Conservation (phyloP, 2,888 invertebrate species). For the Rhagium mordax region DNA sequence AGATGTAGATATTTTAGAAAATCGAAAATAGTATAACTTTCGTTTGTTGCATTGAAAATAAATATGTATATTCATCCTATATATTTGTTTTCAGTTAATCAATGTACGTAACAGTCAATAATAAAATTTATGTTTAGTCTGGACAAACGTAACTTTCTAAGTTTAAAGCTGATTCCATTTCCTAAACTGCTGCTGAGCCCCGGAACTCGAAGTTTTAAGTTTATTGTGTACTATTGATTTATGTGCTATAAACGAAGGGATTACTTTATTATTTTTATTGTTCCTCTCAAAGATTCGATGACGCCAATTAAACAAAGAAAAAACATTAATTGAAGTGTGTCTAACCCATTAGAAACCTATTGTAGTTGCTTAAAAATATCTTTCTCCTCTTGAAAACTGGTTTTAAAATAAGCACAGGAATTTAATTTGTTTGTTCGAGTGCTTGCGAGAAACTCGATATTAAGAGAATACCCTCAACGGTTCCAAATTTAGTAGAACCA, state of each 20-base stretch:
- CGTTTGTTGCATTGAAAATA: too few relatives aligned
- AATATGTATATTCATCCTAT: too few relatives aligned
- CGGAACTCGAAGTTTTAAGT: not conserved
- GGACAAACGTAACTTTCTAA: not conserved
- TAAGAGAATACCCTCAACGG: not conserved
- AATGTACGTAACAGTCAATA: not conserved
- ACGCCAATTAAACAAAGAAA: not conserved
- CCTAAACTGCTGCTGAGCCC: not conserved
- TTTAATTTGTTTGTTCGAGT: not conserved
- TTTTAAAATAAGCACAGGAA: not conserved
- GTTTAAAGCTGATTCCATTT: not conserved
- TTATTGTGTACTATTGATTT: not conserved
- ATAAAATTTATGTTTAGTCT: not conserved
- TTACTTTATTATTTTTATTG: not conserved
- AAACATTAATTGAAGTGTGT: not conserved
- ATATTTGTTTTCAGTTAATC: too few relatives aligned
- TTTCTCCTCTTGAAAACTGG: not conserved
- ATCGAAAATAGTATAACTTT: too few relatives aligned
- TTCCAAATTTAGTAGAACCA: too few relatives aligned
- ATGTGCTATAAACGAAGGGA: not conserved
- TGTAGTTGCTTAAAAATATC: not conserved
- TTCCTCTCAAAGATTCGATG: not conserved
- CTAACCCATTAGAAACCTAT: not conserved
- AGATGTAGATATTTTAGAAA: too few relatives aligned
- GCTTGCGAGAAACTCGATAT: not conserved